Conservation (phyloP, 2,888 invertebrate species). For the Blastobasis lacticolella region DNA sequence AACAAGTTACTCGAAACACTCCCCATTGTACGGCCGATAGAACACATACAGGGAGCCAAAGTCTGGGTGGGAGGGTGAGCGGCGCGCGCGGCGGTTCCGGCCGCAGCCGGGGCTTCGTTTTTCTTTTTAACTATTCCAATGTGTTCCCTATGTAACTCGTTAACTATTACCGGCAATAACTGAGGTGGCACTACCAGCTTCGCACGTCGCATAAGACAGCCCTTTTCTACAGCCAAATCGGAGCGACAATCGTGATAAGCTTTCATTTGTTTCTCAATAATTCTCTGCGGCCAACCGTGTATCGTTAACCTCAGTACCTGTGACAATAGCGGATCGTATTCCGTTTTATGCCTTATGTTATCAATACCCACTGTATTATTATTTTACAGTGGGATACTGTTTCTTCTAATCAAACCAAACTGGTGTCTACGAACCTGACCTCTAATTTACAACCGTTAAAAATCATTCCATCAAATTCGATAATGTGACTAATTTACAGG, state of each 20-base stretch:
- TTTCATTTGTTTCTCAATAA: not conserved
- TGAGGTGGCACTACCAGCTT: not conserved
- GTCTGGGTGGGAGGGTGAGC: conserved; percentile 1
- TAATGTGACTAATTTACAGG: too few species aligned
- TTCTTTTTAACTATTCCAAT: conserved; percentile 1
- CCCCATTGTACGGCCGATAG: too few species aligned
- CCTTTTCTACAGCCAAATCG: not conserved
- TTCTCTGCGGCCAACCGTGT: conserved; percentile 7
- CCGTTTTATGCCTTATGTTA: not conserved
- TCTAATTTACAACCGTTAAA: too few species aligned
- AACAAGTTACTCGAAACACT: too few species aligned
- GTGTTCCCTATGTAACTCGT: conserved; percentile 1
- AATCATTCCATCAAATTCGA: too few species aligned
- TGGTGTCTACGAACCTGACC: too few species aligned
- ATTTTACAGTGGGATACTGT: too few species aligned
- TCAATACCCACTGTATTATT: too few species aligned
- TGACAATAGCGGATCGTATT: not conserved
- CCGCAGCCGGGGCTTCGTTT: conserved; percentile 1
- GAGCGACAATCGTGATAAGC: not conserved
- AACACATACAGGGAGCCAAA: too few species aligned
- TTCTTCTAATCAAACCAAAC: too few species aligned
- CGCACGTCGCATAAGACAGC: conserved; percentile 1
- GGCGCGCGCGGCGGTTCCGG: conserved; percentile 1
- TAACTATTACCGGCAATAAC: not conserved
- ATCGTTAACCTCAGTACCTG: not conserved